phyloP scores from a whole-genome alignment of 2,113 vertebrate species.

The Meriones unguiculatus region DNA sequence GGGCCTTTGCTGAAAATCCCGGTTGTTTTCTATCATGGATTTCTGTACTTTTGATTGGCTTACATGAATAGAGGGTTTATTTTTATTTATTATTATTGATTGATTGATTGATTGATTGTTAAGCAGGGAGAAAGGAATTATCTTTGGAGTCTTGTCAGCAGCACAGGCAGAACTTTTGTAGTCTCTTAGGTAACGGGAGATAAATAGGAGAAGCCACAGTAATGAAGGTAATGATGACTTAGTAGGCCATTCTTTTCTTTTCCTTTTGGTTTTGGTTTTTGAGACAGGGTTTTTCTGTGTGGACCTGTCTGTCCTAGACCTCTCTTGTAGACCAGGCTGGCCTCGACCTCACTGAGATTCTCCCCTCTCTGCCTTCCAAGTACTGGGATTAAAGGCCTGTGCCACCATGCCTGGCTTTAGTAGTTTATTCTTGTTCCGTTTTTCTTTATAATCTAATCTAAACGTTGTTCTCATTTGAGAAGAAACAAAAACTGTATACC shows the following conservation, averaged over 20 bases:
- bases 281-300: too few species aligned
- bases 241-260: neutral
- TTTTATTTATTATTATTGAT: too few species aligned
- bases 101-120: too few species aligned
- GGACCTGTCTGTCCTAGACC: too few species aligned
- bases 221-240: neutral
- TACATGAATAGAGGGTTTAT: neutral
- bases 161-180: neutral
- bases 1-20: constrained; percentile 9
- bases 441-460: constrained; percentile 5
- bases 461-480: neutral
- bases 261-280: too few species aligned
- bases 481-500: neutral
- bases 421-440: neutral
- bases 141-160: neutral
- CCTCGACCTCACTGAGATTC: too few species aligned
- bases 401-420: too few species aligned
- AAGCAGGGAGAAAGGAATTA: neutral
- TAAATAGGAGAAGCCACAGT: neutral
- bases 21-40: neutral
- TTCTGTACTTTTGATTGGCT: constrained; percentile 19
- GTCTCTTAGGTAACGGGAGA: neutral
- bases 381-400: too few species aligned
- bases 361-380: too few species aligned
- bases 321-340: too few species aligned